A percentile compares a stretch with the other conserved stretches of the same genome.
These are phyloP conservation scores for Nephrocerus scutellatus DNA, from an alignment of 2,888 invertebrate genomes.

Conservation along the genomic window DNA sequence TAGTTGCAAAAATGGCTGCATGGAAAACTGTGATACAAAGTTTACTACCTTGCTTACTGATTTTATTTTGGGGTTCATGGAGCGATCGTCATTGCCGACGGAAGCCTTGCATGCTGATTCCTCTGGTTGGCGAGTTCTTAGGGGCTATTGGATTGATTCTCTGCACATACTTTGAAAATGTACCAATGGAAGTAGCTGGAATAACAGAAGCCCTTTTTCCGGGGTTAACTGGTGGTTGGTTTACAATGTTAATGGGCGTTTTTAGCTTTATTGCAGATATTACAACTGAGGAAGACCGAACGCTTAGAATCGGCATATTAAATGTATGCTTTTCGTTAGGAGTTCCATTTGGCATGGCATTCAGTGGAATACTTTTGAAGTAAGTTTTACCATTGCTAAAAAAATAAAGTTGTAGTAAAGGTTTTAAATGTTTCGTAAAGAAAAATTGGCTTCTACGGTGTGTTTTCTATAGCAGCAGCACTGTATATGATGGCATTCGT, in stretches of 20 bases:
- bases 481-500: conserved; percentile 68
- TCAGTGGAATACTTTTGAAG: conserved; percentile 71
- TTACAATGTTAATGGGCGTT: conserved; percentile 84
- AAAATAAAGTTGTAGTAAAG: background rate
- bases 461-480: conserved; percentile 68
- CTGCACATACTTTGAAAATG: conserved; percentile 71
- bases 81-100: conserved; percentile 53
- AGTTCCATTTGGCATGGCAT: conserved; percentile 80
- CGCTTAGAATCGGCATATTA: conserved; percentile 76
- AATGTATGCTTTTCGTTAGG: conserved; percentile 85
- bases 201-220: conserved; percentile 76
- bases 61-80: conserved; percentile 76
- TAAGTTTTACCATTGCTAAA: conserved; percentile 25
- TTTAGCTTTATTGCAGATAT: conserved; percentile 86
- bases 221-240: conserved; percentile 75
- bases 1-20: conserved; percentile 73
- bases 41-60: conserved; percentile 69
- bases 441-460: conserved; percentile 74
- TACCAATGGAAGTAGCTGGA: conserved; percentile 75
- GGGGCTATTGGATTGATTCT: conserved; percentile 70
- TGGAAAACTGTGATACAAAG: conserved; percentile 84
- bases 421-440: conserved; percentile 23
- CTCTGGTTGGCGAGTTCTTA: conserved; percentile 72
- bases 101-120: conserved; percentile 71
- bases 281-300: conserved; percentile 74